phyloP scores from a whole-genome alignment of 2,113 vertebrate genomes.

The Toxotes jaculatrix region DNA sequence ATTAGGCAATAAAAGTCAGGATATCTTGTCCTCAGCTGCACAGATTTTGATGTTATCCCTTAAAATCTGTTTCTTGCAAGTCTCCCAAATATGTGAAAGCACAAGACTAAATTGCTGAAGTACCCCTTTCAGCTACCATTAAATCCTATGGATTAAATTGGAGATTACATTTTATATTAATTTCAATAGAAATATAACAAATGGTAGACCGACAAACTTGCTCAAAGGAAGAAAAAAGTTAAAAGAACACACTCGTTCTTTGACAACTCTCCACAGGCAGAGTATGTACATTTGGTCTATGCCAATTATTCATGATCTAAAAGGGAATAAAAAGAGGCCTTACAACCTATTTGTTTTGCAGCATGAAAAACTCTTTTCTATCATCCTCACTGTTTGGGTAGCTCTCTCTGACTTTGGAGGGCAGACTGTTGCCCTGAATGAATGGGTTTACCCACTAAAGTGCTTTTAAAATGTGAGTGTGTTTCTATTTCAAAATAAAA shows the following conservation, averaged over 20 bases:
- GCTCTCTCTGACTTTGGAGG: not conserved
- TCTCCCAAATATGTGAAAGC: not conserved
- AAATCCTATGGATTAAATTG: not conserved
- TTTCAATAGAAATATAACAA: not conserved
- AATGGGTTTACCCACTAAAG: constrained; percentile 1
- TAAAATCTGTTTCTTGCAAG: not conserved
- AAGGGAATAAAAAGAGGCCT: not conserved
- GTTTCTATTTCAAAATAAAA: constrained; percentile 22
- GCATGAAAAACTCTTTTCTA: not conserved
- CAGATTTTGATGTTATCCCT: not conserved
- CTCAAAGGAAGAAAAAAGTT: not conserved
- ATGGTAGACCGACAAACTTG: not conserved
- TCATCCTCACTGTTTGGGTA: not conserved
- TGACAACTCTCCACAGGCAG: not conserved
- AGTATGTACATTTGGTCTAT: not conserved
- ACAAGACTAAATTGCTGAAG: not conserved
- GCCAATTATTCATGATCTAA: not conserved
- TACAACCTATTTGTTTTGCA: not conserved
- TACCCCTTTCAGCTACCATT: not conserved
- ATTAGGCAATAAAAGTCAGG: not conserved
- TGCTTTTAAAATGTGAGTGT: constrained; percentile 5
- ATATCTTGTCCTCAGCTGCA: not conserved
- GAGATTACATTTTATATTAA: not conserved
- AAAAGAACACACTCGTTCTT: not conserved
- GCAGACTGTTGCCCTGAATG: not conserved